Evolutionary conservation across 2,113 vertebrate genomes (phyloP).

Genomic region (Equus quagga): DNA sequence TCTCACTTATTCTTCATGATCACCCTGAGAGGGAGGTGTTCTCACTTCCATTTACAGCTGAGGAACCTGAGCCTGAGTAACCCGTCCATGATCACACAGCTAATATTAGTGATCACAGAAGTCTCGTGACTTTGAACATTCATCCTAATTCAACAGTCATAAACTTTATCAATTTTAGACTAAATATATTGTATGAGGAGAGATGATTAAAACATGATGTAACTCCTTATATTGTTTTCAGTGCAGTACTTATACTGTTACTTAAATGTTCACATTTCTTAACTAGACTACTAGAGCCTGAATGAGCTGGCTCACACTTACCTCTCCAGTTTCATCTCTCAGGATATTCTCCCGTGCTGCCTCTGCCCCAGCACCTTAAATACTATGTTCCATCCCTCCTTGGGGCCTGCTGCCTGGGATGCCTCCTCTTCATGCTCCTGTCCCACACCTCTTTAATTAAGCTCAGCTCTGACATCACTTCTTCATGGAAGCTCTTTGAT

Average conservation of each 20-base stretch:
- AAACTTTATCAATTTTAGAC: background rate
- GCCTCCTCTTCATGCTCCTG: background rate
- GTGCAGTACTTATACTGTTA: background rate
- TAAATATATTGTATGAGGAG: background rate
- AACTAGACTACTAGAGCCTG: background rate
- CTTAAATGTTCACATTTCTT: background rate
- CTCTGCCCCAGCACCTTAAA: background rate
- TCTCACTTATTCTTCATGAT: background rate
- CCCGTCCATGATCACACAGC: background rate
- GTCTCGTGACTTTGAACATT: background rate
- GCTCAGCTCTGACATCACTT: background rate
- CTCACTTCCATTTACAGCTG: background rate
- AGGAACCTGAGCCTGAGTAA: background rate
- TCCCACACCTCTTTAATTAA: background rate
- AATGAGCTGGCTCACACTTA: background rate
- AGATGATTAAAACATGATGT: background rate
- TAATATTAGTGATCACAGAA: background rate
- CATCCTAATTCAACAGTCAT: background rate
- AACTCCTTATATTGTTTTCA: background rate
- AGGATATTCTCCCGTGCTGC: background rate
- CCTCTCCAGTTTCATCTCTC: background rate
- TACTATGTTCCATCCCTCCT: background rate
- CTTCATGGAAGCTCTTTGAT: background rate
- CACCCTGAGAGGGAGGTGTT: background rate
- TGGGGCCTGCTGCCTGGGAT: background rate